A percentile compares a stretch with the other conserved stretches of the same genome.
These are phyloP conservation scores for Drosophila greeni DNA, from an alignment of 2,888 invertebrate species.

Conservation along the genomic window DNA sequence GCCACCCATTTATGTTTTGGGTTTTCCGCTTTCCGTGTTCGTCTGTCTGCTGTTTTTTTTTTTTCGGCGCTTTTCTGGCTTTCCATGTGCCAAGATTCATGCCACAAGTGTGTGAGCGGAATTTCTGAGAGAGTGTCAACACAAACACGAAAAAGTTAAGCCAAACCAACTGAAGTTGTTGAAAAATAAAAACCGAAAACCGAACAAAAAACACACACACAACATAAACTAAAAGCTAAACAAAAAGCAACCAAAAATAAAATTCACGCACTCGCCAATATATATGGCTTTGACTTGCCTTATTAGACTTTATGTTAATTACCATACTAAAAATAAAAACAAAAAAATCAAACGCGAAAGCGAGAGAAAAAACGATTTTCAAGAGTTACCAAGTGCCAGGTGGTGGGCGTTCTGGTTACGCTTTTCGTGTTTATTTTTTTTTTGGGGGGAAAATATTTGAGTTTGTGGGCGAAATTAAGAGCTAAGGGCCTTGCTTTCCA, in stretches of 20 bases:
- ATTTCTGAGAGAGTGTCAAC: constrained; percentile 52
- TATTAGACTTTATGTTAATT: constrained; percentile 68
- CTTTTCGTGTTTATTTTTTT: constrained; percentile 21
- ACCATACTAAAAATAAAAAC: constrained; percentile 56
- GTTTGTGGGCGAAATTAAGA: constrained; percentile 29
- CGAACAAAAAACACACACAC: neutral
- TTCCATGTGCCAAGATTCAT: constrained; percentile 45
- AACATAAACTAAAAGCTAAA: constrained; percentile 1
- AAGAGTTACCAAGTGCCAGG: constrained; percentile 38
- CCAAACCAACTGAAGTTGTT: constrained; percentile 33
- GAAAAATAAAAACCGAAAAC: neutral
- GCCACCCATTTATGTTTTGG: constrained; percentile 26
- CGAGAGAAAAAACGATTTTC: constrained; percentile 18
- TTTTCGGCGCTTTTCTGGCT: constrained; percentile 10
- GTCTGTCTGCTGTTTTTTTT: constrained; percentile 17
- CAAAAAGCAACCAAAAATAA: constrained; percentile 26
- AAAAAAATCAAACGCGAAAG: constrained; percentile 9
- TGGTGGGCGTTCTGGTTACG: constrained; percentile 27
- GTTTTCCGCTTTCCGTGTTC: constrained; percentile 30
- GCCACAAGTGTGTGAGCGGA: constrained; percentile 50
- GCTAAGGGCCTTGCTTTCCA: constrained; percentile 24
- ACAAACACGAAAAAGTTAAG: neutral
- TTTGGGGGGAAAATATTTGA: constrained; percentile 24
- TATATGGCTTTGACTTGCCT: constrained; percentile 58
- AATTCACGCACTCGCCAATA: constrained; percentile 45